Conservation (phyloP, 2,797 vertebrate genomes). For the Pantherophis vulpinus region DNA sequence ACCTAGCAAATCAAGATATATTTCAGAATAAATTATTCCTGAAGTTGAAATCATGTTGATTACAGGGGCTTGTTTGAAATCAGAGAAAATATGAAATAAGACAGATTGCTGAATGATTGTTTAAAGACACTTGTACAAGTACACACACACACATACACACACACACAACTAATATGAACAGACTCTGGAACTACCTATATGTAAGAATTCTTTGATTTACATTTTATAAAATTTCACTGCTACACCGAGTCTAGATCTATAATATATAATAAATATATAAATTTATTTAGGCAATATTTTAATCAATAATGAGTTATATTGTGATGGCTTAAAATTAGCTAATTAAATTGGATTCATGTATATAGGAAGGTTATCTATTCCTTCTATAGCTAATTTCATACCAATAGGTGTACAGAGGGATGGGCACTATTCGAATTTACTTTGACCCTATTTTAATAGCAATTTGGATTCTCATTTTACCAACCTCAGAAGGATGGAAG, state of each 20-base stretch:
- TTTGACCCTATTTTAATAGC: neutral
- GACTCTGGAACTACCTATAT: neutral
- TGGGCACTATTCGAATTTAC: neutral
- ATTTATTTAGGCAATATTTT: neutral
- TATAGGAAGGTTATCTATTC: neutral
- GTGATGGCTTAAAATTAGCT: neutral
- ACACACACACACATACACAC: accelerated
- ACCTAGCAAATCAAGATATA: conserved; percentile 29
- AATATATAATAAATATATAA: neutral
- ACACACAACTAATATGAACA: neutral
- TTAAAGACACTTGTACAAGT: neutral
- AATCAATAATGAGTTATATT: neutral
- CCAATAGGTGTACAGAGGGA: neutral
- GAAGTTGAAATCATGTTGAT: neutral
- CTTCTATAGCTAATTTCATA: neutral
- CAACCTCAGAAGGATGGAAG: too few species aligned
- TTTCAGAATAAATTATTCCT: conserved; percentile 5
- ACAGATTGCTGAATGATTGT: neutral
- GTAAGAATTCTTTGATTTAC: neutral
- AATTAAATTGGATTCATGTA: neutral
- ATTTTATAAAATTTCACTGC: neutral
- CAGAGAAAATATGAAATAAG: neutral
- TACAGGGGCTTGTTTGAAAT: neutral
- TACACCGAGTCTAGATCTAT: neutral
- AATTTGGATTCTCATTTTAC: neutral